phyloP scores from a whole-genome alignment of 2,888 invertebrate genomes.

The Myathropa florea region DNA sequence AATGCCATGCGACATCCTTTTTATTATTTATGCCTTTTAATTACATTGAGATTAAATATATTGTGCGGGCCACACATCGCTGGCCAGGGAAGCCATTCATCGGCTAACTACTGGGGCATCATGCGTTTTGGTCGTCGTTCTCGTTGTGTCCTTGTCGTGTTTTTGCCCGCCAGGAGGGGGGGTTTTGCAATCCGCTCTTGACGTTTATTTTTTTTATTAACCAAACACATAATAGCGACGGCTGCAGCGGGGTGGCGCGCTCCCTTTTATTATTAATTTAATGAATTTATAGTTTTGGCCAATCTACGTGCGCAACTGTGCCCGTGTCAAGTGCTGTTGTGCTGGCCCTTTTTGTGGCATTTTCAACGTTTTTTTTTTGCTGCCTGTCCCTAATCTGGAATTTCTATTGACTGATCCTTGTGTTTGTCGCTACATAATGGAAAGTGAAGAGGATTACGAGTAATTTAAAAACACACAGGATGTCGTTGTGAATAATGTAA shows the following conservation, averaged over 20 bases:
- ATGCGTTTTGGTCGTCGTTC: slow-evolving; percentile 43
- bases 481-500: no score
- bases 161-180: not conserved
- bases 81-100: slow-evolving; percentile 30
- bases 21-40: slow-evolving; percentile 71
- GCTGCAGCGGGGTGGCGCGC: not conserved
- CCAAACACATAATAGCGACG: not conserved
- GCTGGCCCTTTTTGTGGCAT: not conserved
- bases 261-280: slow-evolving; percentile 57
- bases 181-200: not conserved
- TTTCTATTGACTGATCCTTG: not conserved
- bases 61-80: slow-evolving; percentile 29
- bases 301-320: not conserved
- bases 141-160: slow-evolving; percentile 5
- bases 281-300: slow-evolving; percentile 56
- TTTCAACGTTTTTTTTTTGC: not conserved
- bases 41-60: slow-evolving; percentile 69
- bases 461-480: not conserved
- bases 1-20: slow-evolving; percentile 54
- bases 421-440: not conserved
- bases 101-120: slow-evolving; percentile 45
- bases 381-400: slow-evolving; percentile 1
- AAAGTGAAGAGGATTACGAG: not conserved
- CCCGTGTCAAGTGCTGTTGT: not conserved
- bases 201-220: not conserved